A percentile compares a stretch with the other conserved stretches of the same genome.
phyloP scores from a whole-genome alignment of 1,140 invertebrate genomes.

The Chironomus tepperi region DNA sequence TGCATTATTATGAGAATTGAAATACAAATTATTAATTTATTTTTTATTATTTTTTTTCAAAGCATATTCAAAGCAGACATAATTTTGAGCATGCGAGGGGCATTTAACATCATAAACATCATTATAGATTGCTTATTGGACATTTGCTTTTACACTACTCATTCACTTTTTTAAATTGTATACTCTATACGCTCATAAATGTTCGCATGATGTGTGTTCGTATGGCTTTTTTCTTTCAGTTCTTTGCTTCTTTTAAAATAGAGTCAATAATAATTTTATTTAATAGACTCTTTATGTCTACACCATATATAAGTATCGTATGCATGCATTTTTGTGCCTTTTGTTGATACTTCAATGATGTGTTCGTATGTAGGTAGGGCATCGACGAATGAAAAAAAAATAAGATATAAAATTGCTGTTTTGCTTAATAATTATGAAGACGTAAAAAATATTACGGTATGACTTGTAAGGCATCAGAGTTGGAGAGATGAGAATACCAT shows the following conservation, averaged over 20 bases:
- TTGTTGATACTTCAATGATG: no score
- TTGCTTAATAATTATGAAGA: background rate
- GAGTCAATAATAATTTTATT: constrained; percentile 3
- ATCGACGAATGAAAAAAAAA: no score
- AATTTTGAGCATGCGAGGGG: background rate
- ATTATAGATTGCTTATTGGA: constrained; percentile 13
- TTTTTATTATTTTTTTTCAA: background rate
- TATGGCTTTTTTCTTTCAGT: background rate
- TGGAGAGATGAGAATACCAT: no score
- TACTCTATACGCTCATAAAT: background rate
- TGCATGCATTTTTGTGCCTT: no score
- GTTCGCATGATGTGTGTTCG: background rate
- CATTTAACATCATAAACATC: constrained; percentile 9
- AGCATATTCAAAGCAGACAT: background rate
- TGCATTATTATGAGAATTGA: constrained; percentile 1
- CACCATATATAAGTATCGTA: no score
- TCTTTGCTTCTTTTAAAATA: background rate
- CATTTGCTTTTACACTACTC: constrained; percentile 6
- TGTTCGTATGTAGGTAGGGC: no score
- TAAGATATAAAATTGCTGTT: background rate
- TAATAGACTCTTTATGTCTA: background rate
- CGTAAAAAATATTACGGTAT: background rate
- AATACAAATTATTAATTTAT: constrained; percentile 6
- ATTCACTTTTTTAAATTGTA: background rate
- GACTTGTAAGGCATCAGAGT: no score